These are phyloP conservation scores for Andrena dorsata DNA, from an alignment of 2,888 invertebrate genomes.

Conservation along the genomic window DNA sequence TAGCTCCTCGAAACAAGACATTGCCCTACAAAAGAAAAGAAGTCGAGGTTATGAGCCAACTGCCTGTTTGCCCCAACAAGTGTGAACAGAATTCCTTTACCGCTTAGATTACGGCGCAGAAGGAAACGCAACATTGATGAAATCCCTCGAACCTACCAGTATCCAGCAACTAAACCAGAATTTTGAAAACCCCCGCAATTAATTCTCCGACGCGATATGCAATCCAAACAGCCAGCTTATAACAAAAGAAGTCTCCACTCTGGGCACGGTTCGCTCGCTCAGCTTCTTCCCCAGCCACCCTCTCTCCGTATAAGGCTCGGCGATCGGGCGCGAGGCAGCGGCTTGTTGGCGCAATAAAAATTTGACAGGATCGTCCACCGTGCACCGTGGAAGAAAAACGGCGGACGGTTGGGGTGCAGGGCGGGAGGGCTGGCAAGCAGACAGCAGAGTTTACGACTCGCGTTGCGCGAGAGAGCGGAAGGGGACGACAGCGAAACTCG, in stretches of 20 bases:
- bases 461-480: slow-evolving; percentile 78
- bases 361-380: slow-evolving; percentile 79
- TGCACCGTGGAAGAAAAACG: slow-evolving; percentile 67
- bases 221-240: too few species aligned
- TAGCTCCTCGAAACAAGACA: background rate
- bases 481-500: slow-evolving; percentile 83
- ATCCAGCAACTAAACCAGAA: background rate
- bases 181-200: too few species aligned
- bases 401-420: slow-evolving; percentile 33
- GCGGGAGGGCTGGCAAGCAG: slow-evolving; percentile 28
- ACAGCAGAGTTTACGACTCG: slow-evolving; percentile 78
- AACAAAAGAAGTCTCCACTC: background rate
- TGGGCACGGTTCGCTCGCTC: background rate
- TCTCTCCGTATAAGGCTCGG: slow-evolving; percentile 58
- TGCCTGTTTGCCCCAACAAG: background rate
- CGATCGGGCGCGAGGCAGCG: slow-evolving; percentile 55
- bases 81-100: background rate
- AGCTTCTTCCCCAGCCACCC: background rate
- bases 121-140: background rate
- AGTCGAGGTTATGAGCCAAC: slow-evolving; percentile 4
- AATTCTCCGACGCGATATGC: too few species aligned
- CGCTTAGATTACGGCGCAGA: background rate
- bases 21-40: background rate
- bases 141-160: background rate
- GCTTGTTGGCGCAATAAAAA: slow-evolving; percentile 78